Percentiles rank a stretch among this genome's conserved stretches.
Conservation (phyloP, 2,888 invertebrate genomes). For the Protodeltote pygarga region DNA sequence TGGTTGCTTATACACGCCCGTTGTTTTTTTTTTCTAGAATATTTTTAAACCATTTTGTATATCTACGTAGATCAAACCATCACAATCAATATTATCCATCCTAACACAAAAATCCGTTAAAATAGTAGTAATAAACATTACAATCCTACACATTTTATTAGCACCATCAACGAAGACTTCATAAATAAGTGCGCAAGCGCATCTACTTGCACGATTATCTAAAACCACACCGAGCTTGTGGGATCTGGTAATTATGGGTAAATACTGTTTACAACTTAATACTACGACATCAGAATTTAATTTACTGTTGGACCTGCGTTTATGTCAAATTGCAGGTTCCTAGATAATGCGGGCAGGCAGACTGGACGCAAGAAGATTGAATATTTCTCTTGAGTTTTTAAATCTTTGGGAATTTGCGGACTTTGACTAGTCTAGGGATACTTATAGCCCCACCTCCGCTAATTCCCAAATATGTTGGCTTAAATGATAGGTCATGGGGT, state of each 20-base stretch:
- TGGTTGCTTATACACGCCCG: too few relatives aligned
- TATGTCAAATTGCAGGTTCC: conserved; percentile 65
- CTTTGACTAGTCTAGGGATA: too few relatives aligned
- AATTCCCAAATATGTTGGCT: too few relatives aligned
- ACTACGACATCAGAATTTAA: conserved; percentile 75
- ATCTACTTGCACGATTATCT: conserved; percentile 44
- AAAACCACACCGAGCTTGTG: conserved; percentile 55
- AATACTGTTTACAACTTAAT: conserved; percentile 69
- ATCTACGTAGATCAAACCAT: too few relatives aligned
- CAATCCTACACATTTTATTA: neutral
- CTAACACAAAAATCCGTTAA: neutral
- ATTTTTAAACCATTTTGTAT: too few relatives aligned
- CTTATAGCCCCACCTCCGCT: too few relatives aligned
- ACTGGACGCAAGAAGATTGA: conserved; percentile 11
- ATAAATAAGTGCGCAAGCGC: conserved; percentile 35
- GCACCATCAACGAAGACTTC: conserved; percentile 15
- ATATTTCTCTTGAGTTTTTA: conserved; percentile 4
- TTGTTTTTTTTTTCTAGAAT: too few relatives aligned
- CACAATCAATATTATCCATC: too few relatives aligned
- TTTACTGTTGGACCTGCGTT: conserved; percentile 69
- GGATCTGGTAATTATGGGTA: conserved; percentile 51
- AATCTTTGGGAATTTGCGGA: too few relatives aligned
- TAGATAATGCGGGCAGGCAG: conserved; percentile 26
- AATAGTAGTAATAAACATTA: neutral
- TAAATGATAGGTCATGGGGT: too few relatives aligned